Percentiles rank a stretch among this genome's conserved stretches.
phyloP scores from a whole-genome alignment of 2,113 vertebrate species.

The Grallaria varia region DNA sequence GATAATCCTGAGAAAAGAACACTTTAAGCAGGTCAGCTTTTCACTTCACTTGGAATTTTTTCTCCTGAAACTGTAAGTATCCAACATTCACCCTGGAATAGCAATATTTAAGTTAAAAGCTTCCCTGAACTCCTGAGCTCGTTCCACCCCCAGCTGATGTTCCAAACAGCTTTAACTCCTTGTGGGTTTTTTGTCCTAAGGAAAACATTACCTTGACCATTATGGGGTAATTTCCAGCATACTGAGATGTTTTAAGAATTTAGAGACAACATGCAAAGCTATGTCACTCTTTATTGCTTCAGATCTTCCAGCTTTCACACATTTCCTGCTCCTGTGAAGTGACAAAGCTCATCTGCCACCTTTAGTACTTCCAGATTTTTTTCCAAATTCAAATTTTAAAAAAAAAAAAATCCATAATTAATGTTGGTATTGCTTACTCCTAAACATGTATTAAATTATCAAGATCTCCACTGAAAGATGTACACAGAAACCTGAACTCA shows the following conservation, averaged over 20 bases:
- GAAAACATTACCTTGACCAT: not conserved
- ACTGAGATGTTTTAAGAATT: not conserved
- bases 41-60: not conserved
- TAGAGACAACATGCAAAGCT: not conserved
- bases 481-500: not conserved
- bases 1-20: fast-evolving
- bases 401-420: not conserved
- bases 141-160: not conserved
- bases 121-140: not conserved
- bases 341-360: not conserved
- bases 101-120: fast-evolving
- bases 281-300: not conserved
- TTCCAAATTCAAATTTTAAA: not conserved
- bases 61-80: not conserved
- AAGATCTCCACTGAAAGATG: not conserved
- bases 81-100: not conserved
- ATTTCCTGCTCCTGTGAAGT: not conserved
- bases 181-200: fast-evolving
- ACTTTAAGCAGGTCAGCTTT: not conserved
- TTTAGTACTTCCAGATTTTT: not conserved
- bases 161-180: not conserved
- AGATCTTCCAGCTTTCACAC: not conserved
- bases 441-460: not conserved
- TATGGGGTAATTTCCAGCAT: not conserved
- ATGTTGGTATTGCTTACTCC: not conserved